phyloP scores from a whole-genome alignment of 2,797 vertebrate genomes.

The Hydrophis major region DNA sequence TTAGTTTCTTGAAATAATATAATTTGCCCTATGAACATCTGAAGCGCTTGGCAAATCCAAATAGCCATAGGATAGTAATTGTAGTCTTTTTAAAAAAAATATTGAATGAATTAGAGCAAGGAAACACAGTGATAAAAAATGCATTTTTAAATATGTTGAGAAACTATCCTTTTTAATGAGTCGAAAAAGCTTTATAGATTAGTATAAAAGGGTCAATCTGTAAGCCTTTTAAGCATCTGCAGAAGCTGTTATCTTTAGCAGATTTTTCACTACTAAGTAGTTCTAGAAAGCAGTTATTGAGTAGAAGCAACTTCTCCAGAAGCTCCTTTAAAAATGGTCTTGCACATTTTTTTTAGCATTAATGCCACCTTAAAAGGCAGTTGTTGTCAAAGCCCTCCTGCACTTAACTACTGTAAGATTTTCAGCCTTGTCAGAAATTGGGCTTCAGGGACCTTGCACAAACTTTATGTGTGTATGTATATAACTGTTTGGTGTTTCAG shows the following conservation, averaged over 20 bases:
- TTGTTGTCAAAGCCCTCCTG: conserved; percentile 27
- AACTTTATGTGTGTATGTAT: not conserved
- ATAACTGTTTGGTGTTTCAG: not conserved
- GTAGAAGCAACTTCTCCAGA: conserved; percentile 38
- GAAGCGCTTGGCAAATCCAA: conserved; percentile 42
- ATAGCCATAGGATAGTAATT: conserved; percentile 61
- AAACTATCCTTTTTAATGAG: conserved; percentile 57
- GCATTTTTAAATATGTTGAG: conserved; percentile 62
- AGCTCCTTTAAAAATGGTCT: not conserved
- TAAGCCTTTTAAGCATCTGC: conserved; percentile 50
- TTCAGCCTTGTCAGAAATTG: not conserved
- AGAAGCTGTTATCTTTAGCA: conserved; percentile 45
- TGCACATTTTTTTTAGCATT: not conserved
- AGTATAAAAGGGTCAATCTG: conserved; percentile 40
- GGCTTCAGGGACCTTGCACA: not conserved
- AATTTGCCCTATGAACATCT: conserved; percentile 37
- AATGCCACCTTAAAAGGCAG: not conserved
- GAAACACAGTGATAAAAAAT: conserved; percentile 60
- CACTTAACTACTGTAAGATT: not conserved
- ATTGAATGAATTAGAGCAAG: conserved; percentile 18
- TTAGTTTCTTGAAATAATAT: conserved; percentile 43
- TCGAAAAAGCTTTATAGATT: conserved; percentile 62
- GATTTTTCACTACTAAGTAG: conserved; percentile 55
- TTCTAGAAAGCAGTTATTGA: conserved; percentile 55
- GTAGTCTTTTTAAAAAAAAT: conserved; percentile 45